These are phyloP conservation scores for Macrosiphum euphorbiae DNA, from an alignment of 2,888 invertebrate genomes.

Conservation along the genomic window DNA sequence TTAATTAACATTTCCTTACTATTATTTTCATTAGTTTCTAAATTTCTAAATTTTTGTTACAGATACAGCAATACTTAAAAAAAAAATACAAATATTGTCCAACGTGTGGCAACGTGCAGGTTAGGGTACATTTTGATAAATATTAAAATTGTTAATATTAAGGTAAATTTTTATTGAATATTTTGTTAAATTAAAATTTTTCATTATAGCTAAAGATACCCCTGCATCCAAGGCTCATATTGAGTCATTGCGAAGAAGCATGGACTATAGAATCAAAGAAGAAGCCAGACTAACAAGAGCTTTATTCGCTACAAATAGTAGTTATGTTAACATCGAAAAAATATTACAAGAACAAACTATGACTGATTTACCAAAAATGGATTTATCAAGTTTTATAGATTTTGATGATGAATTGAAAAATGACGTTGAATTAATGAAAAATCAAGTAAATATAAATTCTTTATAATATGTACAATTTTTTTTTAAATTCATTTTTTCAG, in stretches of 20 bases:
- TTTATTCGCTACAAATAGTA: neutral
- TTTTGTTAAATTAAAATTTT: too few relatives aligned
- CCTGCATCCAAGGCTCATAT: too few relatives aligned
- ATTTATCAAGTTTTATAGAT: neutral
- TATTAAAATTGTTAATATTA: too few relatives aligned
- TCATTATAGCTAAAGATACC: too few relatives aligned
- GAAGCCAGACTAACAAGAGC: neutral
- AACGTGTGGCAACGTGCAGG: too few relatives aligned
- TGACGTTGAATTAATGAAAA: neutral
- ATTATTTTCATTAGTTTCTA: too few relatives aligned
- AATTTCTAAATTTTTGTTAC: too few relatives aligned
- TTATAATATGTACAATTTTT: neutral
- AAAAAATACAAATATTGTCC: too few relatives aligned
- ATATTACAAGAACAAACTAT: neutral
- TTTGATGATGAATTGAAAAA: constrained; percentile 7
- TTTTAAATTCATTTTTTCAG: neutral
- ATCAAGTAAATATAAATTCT: neutral
- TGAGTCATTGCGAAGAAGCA: neutral
- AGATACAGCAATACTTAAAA: too few relatives aligned
- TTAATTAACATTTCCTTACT: too few relatives aligned
- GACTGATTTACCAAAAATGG: constrained; percentile 2
- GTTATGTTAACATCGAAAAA: neutral
- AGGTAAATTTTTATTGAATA: too few relatives aligned
- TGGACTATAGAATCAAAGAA: neutral
- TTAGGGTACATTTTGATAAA: too few relatives aligned